A percentile compares a stretch with the other conserved stretches of the same genome.
These are phyloP conservation scores for Lytechinus pictus DNA, from an alignment of 35 echinoderm and acorn worm species.

Conservation along the genomic window DNA sequence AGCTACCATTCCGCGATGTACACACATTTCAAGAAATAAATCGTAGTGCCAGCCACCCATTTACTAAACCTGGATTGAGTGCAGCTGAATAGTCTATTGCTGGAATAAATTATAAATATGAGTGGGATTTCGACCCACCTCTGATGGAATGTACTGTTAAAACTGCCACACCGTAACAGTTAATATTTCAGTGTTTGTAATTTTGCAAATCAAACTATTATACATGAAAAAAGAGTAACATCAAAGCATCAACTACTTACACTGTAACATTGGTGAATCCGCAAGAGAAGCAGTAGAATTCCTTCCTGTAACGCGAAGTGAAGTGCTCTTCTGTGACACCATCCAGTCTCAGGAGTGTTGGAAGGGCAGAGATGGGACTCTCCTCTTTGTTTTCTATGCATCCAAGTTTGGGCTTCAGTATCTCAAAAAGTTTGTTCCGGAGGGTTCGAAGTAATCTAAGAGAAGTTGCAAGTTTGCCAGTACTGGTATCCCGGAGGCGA, in stretches of 20 bases:
- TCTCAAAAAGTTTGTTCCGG: slow-evolving; percentile 57
- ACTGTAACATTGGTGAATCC: slow-evolving; percentile 54
- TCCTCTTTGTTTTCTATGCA: slow-evolving; percentile 73
- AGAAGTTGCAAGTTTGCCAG: slow-evolving; percentile 30
- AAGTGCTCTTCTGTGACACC: slow-evolving; percentile 78
- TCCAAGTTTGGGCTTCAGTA: slow-evolving; percentile 62
- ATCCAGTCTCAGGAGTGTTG: slow-evolving; percentile 57
- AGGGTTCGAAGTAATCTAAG: slow-evolving; percentile 23
- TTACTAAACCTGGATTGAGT: no score
- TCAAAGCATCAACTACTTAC: slow-evolving; percentile 61
- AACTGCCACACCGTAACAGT: no score
- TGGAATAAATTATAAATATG: no score
- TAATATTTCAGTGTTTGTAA: no score
- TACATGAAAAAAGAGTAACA: not conserved
- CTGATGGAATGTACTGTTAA: no score
- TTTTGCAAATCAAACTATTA: no score
- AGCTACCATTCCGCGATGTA: no score
- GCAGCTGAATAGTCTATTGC: no score
- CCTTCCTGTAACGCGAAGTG: slow-evolving; percentile 57
- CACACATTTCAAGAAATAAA: no score
- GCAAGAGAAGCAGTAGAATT: slow-evolving; percentile 79
- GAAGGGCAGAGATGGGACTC: slow-evolving; percentile 80
- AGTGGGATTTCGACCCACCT: no score
- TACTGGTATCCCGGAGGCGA: not conserved
- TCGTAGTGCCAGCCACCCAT: no score